Percentiles rank a stretch among this genome's conserved stretches.
phyloP scores from a whole-genome alignment of 2,888 invertebrate genomes.

The Nomada hirtipes region DNA sequence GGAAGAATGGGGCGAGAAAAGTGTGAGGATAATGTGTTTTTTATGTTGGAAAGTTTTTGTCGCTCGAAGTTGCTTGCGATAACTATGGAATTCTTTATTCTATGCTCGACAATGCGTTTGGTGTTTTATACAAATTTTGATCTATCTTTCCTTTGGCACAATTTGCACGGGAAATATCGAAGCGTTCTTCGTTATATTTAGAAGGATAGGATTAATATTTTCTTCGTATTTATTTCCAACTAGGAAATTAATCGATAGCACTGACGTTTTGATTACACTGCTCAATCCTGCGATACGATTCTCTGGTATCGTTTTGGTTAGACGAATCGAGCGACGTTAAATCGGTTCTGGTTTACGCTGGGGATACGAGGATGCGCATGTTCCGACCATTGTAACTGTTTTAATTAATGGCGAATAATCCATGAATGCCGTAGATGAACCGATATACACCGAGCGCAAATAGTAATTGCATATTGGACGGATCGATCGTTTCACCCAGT shows the following conservation, averaged over 20 bases:
- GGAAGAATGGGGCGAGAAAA: too few species aligned
- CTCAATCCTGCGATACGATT: background rate
- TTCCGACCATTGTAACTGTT: slow-evolving; percentile 41
- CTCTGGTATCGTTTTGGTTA: slow-evolving; percentile 6
- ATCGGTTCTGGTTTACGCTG: background rate
- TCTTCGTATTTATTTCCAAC: too few species aligned
- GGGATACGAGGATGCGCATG: slow-evolving; percentile 16
- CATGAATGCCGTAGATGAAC: slow-evolving; percentile 36
- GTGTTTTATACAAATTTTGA: too few species aligned
- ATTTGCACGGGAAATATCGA: background rate
- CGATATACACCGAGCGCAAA: slow-evolving; percentile 30
- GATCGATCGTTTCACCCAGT: slow-evolving; percentile 45
- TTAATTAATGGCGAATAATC: slow-evolving; percentile 55
- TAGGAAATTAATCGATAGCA: background rate
- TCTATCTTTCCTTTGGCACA: too few species aligned
- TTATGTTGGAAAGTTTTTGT: too few species aligned
- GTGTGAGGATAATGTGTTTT: too few species aligned
- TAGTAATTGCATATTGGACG: slow-evolving; percentile 55
- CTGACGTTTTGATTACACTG: slow-evolving; percentile 9
- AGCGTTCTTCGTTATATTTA: background rate
- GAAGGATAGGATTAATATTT: too few species aligned
- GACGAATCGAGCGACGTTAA: slow-evolving; percentile 26
- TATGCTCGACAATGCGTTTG: too few species aligned
- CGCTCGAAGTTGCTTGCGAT: too few species aligned
- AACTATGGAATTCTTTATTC: too few species aligned